Conservation (phyloP, 1,140 invertebrate genomes). For the Lasaia peninsularis region DNA sequence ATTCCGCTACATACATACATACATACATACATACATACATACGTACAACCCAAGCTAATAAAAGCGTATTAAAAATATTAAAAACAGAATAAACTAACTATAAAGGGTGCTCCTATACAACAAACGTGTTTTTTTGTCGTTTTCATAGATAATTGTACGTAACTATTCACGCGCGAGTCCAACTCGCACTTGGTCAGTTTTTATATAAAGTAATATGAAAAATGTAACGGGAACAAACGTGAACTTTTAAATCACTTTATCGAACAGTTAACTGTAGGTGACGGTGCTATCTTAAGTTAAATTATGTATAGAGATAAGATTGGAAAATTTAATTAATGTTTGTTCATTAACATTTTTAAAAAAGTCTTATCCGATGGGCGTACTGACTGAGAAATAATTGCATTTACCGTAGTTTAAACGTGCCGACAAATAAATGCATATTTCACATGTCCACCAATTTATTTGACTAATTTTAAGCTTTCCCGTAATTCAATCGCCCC, state of each 20-base stretch:
- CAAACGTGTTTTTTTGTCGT: too few relatives aligned
- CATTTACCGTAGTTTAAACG: slow-evolving; percentile 43
- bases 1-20: too few relatives aligned
- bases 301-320: slow-evolving; percentile 39
- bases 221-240: neutral
- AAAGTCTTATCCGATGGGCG: slow-evolving; percentile 57
- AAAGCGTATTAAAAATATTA: too few relatives aligned
- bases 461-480: slow-evolving; percentile 26
- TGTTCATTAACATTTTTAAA: slow-evolving; percentile 47
- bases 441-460: slow-evolving; percentile 25
- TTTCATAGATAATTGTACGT: too few relatives aligned
- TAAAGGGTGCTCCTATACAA: too few relatives aligned
- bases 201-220: too few relatives aligned
- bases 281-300: slow-evolving; percentile 14
- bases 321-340: slow-evolving; percentile 58
- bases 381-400: slow-evolving; percentile 61
- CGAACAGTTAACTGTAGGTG: neutral
- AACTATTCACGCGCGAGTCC: too few relatives aligned
- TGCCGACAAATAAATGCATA: slow-evolving; percentile 42
- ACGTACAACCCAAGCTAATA: too few relatives aligned
- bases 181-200: too few relatives aligned
- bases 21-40: too few relatives aligned
- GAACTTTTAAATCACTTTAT: neutral
- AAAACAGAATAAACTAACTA: too few relatives aligned
- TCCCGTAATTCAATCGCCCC: slow-evolving; percentile 4